A percentile compares a stretch with the other conserved stretches of the same genome.
Conservation (phyloP, 1,140 invertebrate species). For the Stegodyphus dumicola region DNA sequence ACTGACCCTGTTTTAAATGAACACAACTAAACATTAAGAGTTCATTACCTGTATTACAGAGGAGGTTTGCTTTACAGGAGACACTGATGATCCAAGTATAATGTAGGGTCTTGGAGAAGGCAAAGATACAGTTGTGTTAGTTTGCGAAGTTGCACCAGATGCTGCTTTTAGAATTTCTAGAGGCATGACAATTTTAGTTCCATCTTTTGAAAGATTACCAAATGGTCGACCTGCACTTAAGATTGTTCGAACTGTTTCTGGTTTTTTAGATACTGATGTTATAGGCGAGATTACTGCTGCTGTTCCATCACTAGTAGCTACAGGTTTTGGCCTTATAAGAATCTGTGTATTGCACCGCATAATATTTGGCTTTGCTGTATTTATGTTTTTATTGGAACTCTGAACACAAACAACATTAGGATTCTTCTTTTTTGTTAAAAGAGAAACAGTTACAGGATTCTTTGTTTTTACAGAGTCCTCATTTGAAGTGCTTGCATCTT, state of each 20-base stretch:
- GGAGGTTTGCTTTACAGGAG: not conserved
- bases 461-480: not conserved
- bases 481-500: not conserved
- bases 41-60: constrained; percentile 1
- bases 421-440: not conserved
- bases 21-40: too few relatives aligned
- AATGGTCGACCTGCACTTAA: not conserved
- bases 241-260: not conserved
- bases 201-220: not conserved
- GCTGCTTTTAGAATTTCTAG: not conserved
- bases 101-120: constrained; percentile 7
- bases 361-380: not conserved
- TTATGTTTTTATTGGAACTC: not conserved
- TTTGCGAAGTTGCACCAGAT: not conserved
- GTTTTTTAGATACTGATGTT: not conserved
- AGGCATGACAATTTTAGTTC: constrained; percentile 8
- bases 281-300: not conserved
- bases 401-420: constrained; percentile 5
- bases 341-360: constrained; percentile 19
- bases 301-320: not conserved
- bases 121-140: not conserved
- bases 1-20: too few relatives aligned
- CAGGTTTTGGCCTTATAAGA: constrained; percentile 3
- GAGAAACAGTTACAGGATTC: not conserved
- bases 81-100: constrained; percentile 5